These are phyloP conservation scores for Megalopta genalis DNA, from an alignment of 1,140 invertebrate genomes.

Conservation along the genomic window DNA sequence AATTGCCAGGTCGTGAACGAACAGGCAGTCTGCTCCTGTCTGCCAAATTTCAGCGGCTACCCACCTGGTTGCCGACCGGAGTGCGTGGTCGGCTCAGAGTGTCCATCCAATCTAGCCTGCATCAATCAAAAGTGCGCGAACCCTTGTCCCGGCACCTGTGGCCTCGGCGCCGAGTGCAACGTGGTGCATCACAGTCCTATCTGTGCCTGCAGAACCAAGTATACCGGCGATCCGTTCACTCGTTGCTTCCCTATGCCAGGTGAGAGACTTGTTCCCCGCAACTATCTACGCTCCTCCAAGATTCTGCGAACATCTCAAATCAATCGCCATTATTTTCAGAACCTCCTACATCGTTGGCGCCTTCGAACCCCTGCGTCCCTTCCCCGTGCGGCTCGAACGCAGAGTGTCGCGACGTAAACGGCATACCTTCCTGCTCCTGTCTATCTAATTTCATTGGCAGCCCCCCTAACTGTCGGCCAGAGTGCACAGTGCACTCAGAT, in stretches of 20 bases:
- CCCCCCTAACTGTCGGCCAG: slow-evolving; percentile 85
- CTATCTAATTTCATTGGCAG: slow-evolving; percentile 83
- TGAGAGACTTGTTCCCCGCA: background rate
- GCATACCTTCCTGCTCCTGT: slow-evolving; percentile 84
- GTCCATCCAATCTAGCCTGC: slow-evolving; percentile 75
- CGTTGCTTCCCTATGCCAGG: slow-evolving; percentile 81
- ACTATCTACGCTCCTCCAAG: background rate
- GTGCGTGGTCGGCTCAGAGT: slow-evolving; percentile 78
- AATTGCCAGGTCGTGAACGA: slow-evolving; percentile 78
- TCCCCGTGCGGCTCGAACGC: slow-evolving; percentile 88
- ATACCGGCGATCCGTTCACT: slow-evolving; percentile 84
- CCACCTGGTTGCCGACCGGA: slow-evolving; percentile 80
- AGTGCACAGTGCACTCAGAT: slow-evolving; percentile 83
- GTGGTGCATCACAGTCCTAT: slow-evolving; percentile 82
- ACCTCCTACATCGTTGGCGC: background rate
- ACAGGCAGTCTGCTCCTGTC: slow-evolving; percentile 76
- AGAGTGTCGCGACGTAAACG: slow-evolving; percentile 82
- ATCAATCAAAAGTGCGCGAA: slow-evolving; percentile 79
- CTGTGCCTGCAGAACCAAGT: slow-evolving; percentile 83
- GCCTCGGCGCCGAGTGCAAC: slow-evolving; percentile 85
- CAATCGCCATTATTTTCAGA: background rate
- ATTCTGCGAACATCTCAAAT: background rate
- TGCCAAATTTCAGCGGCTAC: slow-evolving; percentile 74
- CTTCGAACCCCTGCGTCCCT: slow-evolving; percentile 84
- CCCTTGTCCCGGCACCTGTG: slow-evolving; percentile 84